Evolutionary conservation across 2,888 invertebrate species (phyloP).

Genomic region (Metacarcinus magister): DNA sequence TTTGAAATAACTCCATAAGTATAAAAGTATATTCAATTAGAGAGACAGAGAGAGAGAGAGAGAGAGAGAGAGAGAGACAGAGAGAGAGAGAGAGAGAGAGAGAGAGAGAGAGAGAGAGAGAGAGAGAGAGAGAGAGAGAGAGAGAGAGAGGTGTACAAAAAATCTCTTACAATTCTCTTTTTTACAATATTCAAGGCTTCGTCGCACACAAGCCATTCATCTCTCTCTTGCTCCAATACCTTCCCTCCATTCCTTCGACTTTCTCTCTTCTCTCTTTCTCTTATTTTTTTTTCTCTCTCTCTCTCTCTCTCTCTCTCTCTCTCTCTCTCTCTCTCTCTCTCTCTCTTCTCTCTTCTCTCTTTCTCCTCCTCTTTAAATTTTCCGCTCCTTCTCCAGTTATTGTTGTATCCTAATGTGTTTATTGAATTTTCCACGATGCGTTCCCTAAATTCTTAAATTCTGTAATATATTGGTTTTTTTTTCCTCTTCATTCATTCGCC

Average conservation of each 20-base stretch:
- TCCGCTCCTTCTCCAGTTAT: background rate
- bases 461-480: background rate
- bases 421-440: background rate
- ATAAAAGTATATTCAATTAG: too few species aligned
- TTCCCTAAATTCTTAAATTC: slow-evolving; percentile 14
- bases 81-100: too few species aligned
- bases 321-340: slow-evolving; percentile 32
- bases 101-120: slow-evolving; percentile 11
- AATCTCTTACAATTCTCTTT: background rate
- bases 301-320: slow-evolving; percentile 48
- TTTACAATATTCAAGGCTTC: slow-evolving; percentile 12
- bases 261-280: background rate
- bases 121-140: slow-evolving; percentile 48
- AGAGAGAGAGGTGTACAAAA: background rate
- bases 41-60: too few species aligned
- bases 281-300: background rate
- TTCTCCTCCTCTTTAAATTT: background rate
- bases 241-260: slow-evolving; percentile 12
- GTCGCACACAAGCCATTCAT: background rate
- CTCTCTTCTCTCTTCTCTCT: background rate
- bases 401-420: background rate
- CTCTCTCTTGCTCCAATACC: slow-evolving; percentile 26
- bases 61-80: background rate
- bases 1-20: too few species aligned
- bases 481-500: background rate